Base-by-base conservation (phyloP, 2,113 vertebrate species). In the Actenoides hombroni region DNA sequence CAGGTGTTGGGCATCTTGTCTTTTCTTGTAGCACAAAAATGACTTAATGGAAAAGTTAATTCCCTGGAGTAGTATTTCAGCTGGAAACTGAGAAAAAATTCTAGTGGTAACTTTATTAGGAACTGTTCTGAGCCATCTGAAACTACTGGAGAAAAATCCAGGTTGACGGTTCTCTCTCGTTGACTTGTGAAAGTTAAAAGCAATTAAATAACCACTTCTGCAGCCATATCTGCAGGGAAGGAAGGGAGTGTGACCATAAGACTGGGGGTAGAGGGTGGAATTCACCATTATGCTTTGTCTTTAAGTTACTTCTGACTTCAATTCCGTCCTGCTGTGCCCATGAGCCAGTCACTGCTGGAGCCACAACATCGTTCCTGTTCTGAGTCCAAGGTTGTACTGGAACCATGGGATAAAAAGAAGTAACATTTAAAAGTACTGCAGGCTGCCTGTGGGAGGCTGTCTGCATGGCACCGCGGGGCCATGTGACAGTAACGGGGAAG, bases 391-490 rank as follows among this genome's bases (percentile, higher is more conserved):
- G 13, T 25, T 28, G 14, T 2, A 26, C 46, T 35, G 68, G 42
- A 40, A 67, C 20, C 21, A 10, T 0, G 0, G 48, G 42, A n/a
- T 53, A 17, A 61, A 61, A 53, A 49, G 31, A 23, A 42, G 29
- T 7, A 64, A 16, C 13, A 11, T 3, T 18, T 19, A 24, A 11
- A 42, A 35, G 19, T 29, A 9, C 24, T 20, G 3, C 10, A 23
- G 35, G 11, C 6, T 39, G 21, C 18, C 44, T 74, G 23, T 9
- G 56, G 39, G 4, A 83, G 33, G 60, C 49, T 13, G 59, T 5
- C 3, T 0, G 5, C 33, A 5, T 2, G 42, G 53, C 26, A 12
- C 33, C 8, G 17, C 4, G 4, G 5, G 31, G 11, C 4, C 19
- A 33, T 23, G 37, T 23, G 21, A 35, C 3, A 42, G 26, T 7